Evolutionary conservation across 2,113 vertebrate species (phyloP).

Genomic region (Lepisosteus osseus): DNA sequence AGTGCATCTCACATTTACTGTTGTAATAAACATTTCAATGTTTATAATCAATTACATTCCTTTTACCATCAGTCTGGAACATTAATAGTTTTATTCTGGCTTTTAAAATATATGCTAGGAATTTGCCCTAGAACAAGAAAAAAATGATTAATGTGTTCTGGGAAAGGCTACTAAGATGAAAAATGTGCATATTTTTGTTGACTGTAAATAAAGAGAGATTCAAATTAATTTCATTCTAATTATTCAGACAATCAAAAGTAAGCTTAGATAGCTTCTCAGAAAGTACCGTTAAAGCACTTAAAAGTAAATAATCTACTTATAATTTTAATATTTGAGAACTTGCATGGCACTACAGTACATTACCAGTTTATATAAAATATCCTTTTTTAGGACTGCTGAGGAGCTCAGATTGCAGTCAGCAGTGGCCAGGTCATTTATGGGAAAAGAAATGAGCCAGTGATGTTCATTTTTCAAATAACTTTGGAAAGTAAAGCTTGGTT

Average conservation of each 20-base stretch:
- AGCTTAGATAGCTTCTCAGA: too few species aligned
- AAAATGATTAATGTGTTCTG: slow-evolving; percentile 27
- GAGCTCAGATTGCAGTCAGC: too few species aligned
- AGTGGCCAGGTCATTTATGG: too few species aligned
- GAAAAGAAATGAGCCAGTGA: neutral
- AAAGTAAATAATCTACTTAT: too few species aligned
- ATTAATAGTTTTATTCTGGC: neutral
- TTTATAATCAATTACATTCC: slow-evolving; percentile 1
- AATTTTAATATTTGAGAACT: too few species aligned
- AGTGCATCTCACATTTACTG: neutral
- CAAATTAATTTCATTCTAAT: too few species aligned
- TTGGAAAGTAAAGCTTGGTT: neutral
- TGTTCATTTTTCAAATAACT: neutral
- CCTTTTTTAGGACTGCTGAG: too few species aligned
- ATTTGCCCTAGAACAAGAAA: slow-evolving; percentile 5
- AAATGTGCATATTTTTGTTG: neutral
- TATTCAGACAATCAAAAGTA: too few species aligned
- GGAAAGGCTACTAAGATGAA: neutral
- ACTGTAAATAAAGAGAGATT: neutral
- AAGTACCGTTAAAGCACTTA: too few species aligned
- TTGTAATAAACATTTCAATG: neutral
- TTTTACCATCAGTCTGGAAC: neutral
- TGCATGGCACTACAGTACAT: too few species aligned
- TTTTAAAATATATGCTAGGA: slow-evolving; percentile 8
- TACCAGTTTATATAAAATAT: too few species aligned